Percentiles rank a stretch among this genome's conserved stretches.
phyloP scores from a whole-genome alignment of 2,888 invertebrate species.

The Drosophila barbarae region DNA sequence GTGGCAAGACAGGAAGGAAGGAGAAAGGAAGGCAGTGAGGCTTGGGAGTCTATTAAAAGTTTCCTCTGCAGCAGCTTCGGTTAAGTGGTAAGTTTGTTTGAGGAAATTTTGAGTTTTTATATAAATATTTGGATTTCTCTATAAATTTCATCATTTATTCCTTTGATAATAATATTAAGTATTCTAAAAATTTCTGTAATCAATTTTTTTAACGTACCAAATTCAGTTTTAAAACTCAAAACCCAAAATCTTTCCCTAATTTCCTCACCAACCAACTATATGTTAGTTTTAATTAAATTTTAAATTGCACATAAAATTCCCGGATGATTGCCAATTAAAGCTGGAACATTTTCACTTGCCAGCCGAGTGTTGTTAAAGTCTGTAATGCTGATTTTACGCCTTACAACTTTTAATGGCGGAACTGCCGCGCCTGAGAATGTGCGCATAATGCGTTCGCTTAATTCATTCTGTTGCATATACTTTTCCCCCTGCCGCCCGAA shows the following conservation, averaged over 20 bases:
- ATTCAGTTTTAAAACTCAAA: too few species aligned
- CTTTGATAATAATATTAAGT: too few species aligned
- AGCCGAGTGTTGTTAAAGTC: constrained; percentile 1
- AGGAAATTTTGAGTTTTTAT: not conserved
- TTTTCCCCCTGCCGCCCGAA: not conserved
- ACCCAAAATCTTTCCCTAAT: too few species aligned
- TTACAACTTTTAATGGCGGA: constrained; percentile 62
- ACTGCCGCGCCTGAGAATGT: constrained; percentile 45
- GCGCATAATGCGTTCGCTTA: constrained; percentile 56
- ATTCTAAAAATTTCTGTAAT: too few species aligned
- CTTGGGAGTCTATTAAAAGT: constrained; percentile 3
- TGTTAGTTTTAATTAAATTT: not conserved
- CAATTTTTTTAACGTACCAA: too few species aligned
- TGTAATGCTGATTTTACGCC: constrained; percentile 50
- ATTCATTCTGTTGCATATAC: constrained; percentile 10
- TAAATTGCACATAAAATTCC: not conserved
- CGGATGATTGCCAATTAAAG: not conserved
- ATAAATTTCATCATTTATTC: too few species aligned
- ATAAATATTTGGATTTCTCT: not conserved
- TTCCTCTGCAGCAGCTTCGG: not conserved
- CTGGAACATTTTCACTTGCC: not conserved
- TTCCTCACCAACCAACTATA: not conserved
- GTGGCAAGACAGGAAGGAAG: constrained; percentile 2
- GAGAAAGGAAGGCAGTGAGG: not conserved
- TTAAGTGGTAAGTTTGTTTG: not conserved